Evolutionary conservation across 2,113 vertebrate genomes (phyloP).

Genomic region (Neotoma lepida): DNA sequence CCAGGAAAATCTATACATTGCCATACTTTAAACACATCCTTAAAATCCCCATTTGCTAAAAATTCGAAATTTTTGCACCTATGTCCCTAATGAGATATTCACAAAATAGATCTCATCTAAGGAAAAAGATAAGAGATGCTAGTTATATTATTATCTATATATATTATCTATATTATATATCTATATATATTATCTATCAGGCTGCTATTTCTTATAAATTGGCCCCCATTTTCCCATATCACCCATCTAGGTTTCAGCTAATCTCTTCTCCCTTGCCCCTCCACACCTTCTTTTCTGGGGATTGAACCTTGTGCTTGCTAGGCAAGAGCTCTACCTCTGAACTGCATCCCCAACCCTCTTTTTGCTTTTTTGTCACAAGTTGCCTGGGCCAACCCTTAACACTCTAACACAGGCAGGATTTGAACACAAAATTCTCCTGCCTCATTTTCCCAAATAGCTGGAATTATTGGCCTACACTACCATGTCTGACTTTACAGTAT

Average conservation of each 20-base stretch:
- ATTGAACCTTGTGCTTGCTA: neutral
- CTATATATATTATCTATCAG: neutral
- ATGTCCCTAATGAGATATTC: constrained; percentile 27
- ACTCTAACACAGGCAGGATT: neutral
- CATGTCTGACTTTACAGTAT: neutral
- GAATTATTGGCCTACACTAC: neutral
- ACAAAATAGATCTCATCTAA: constrained; percentile 42
- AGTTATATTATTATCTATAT: neutral
- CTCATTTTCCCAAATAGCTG: neutral
- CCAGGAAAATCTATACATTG: constrained; percentile 41
- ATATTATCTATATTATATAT: neutral
- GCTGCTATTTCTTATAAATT: constrained; percentile 2
- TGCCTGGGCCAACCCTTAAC: neutral
- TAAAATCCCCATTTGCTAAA: constrained; percentile 42
- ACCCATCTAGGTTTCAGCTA: neutral
- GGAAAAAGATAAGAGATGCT: neutral
- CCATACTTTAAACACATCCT: constrained; percentile 23
- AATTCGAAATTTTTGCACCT: constrained; percentile 46
- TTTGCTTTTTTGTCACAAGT: neutral
- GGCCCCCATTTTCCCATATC: neutral
- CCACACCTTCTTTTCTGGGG: neutral
- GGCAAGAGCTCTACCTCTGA: neutral
- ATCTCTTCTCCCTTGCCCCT: neutral
- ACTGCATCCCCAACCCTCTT: neutral
- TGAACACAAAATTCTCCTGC: neutral